Percentiles rank a stretch among this genome's conserved stretches.
These are phyloP conservation scores for Enteromius viviparus DNA, from an alignment of 2,797 vertebrate species.

Conservation along the genomic window DNA sequence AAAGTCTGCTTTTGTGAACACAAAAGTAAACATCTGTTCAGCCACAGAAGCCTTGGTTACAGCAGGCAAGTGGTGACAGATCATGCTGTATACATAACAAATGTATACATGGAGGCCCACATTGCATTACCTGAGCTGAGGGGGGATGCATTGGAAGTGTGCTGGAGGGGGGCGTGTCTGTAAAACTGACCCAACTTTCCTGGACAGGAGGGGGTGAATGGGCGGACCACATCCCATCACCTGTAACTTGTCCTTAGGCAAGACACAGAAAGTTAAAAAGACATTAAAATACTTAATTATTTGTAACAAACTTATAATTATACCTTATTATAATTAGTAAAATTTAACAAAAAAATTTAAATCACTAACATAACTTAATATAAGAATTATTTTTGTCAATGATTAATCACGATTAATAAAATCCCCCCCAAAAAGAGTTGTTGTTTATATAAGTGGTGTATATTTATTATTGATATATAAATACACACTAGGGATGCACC, in stretches of 20 bases:
- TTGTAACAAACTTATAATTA: no score
- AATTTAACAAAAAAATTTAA: neutral
- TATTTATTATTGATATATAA: no score
- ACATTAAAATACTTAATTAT: neutral
- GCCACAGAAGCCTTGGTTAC: neutral
- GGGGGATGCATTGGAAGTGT: conserved; percentile 96
- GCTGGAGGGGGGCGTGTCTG: conserved; percentile 97
- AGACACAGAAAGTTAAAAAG: conserved; percentile 45
- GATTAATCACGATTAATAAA: no score
- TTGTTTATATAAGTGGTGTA: no score
- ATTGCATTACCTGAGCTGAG: conserved; percentile 88
- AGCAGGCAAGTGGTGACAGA: conserved; percentile 29
- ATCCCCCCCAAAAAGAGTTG: no score
- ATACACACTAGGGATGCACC: no score
- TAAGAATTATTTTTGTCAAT: neutral
- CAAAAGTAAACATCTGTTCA: conserved; percentile 20
- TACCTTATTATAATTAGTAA: no score
- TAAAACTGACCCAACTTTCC: conserved; percentile 99
- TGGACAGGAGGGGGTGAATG: conserved; percentile 94
- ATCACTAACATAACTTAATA: neutral
- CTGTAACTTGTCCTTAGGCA: conserved; percentile 83
- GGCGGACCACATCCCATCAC: conserved; percentile 91
- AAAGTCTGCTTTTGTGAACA: conserved; percentile 20
- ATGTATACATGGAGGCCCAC: neutral
- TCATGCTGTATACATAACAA: conserved; percentile 23